Base-by-base conservation (phyloP, 2,113 vertebrate genomes). In the Ellobius talpinus region DNA sequence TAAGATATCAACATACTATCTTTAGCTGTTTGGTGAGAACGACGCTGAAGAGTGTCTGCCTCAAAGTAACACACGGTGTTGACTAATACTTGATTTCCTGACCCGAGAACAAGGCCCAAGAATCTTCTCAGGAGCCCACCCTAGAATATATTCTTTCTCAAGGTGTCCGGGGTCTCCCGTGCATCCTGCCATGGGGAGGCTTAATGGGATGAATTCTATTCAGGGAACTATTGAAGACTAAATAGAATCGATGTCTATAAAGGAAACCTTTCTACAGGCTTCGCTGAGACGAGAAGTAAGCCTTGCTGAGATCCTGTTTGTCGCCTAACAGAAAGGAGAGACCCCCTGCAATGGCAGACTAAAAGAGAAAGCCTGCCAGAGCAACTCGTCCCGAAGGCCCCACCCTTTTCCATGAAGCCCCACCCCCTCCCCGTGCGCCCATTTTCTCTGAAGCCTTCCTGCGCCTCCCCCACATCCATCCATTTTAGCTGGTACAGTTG, bases 281-380 rank as follows among this genome's bases (percentile, higher is more conserved):
- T 95, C 77, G 33, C 0, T 7, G 63, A 42, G 74, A 74, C 1
- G n/a, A 81, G 31, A 93, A 50, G 21, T 50, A 21, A 92, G 45
- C 86, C 17, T 68, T 7, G 1, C 2, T 87, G 16, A 73, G 4
- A 65, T 81, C 0, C 19, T 50, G 17, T 86, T 70, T 65, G 61
- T 58, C 16, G 26, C 52, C 88, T 68, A 78, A 50, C 78, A 78
- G 52, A 58, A 85, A 77, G 52, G 31, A 95, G 93, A 72, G 91
- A 70, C 4, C 0, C 90, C 47, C 33, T 68, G 33, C 86, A 77
- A 87, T 16, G 7, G 70, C 82, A 89, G 47, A 31, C 36, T 55
- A 23, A 47, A 92, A 31, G 4, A 72, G 52, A 52, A 94, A 31
- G 23, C 63, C 88, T 81, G 79, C 5, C 1, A 1, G 79, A 5